These are phyloP conservation scores for Alouatta palliata DNA, from an alignment of 2,113 vertebrate genomes.

Conservation along the genomic window DNA sequence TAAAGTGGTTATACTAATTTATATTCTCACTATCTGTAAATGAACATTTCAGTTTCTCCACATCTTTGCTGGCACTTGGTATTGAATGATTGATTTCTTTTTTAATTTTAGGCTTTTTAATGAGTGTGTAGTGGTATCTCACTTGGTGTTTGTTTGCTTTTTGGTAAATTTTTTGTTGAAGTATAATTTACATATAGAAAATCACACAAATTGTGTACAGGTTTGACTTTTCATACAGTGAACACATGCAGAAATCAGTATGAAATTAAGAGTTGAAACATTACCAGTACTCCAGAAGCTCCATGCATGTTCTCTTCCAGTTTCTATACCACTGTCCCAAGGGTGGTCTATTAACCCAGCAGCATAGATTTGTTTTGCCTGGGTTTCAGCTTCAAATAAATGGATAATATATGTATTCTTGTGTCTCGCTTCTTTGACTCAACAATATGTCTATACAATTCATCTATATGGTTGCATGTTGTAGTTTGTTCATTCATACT, in stretches of 20 bases:
- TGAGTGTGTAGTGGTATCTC: not conserved
- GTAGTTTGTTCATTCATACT: conserved; percentile 27
- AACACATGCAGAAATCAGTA: not conserved
- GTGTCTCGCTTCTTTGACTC: conserved; percentile 34
- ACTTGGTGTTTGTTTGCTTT: conserved; percentile 28
- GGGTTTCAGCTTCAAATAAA: conserved; percentile 51
- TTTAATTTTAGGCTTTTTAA: conserved; percentile 7
- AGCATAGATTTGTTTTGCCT: not conserved
- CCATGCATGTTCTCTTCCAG: not conserved
- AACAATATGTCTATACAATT: not conserved
- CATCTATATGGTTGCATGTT: conserved; percentile 51
- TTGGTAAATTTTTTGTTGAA: conserved; percentile 25
- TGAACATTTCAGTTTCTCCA: not conserved
- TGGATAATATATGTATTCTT: not conserved
- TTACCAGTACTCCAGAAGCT: conserved; percentile 4
- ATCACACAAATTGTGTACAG: not conserved
- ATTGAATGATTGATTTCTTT: not conserved
- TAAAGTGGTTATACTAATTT: not conserved
- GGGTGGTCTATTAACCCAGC: not conserved
- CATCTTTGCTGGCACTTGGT: not conserved
- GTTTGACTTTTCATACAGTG: conserved; percentile 23
- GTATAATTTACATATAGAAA: not conserved
- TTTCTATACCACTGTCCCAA: not conserved
- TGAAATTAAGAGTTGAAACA: conserved; percentile 29
- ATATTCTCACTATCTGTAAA: conserved; percentile 12